Conservation (phyloP, 2,888 invertebrate species). For the Harpagoxenus sublaevis region DNA sequence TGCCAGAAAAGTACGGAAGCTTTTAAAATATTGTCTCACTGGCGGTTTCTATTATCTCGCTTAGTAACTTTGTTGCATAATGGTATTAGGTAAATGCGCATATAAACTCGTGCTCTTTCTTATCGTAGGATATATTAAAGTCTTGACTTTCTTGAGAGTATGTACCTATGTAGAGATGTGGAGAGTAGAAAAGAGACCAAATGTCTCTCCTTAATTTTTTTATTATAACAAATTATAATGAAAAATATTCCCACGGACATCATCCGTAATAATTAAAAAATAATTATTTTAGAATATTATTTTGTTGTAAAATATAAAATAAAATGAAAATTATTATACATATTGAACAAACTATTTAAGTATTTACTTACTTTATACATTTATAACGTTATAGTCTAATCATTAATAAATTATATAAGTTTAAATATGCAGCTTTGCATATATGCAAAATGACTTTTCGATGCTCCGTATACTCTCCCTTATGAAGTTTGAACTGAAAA, state of each 20-base stretch:
- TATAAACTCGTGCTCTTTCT: constrained; percentile 8
- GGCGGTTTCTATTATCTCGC: constrained; percentile 16
- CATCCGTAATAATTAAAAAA: neutral
- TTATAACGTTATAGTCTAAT: neutral
- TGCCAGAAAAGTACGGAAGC: neutral
- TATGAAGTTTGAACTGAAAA: too few relatives aligned
- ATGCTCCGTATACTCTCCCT: too few relatives aligned
- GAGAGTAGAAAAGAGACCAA: neutral
- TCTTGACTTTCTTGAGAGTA: neutral
- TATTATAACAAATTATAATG: constrained; percentile 13
- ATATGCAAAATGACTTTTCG: too few relatives aligned
- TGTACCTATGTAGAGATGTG: neutral
- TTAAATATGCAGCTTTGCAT: neutral
- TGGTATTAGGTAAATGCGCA: constrained; percentile 1
- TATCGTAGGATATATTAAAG: constrained; percentile 28
- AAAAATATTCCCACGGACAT: neutral
- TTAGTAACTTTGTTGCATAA: constrained; percentile 16
- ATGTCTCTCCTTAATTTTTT: neutral
- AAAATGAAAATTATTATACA: neutral
- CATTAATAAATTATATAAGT: neutral
- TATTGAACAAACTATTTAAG: too few relatives aligned
- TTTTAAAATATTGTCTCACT: constrained; percentile 41
- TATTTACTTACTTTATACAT: neutral
- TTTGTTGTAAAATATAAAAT: neutral
- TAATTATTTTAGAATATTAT: neutral